Evolutionary conservation across 1,140 invertebrate species (phyloP), one percentile per base, ranked within the genome.

Genomic region (Megathymus violae): DNA sequence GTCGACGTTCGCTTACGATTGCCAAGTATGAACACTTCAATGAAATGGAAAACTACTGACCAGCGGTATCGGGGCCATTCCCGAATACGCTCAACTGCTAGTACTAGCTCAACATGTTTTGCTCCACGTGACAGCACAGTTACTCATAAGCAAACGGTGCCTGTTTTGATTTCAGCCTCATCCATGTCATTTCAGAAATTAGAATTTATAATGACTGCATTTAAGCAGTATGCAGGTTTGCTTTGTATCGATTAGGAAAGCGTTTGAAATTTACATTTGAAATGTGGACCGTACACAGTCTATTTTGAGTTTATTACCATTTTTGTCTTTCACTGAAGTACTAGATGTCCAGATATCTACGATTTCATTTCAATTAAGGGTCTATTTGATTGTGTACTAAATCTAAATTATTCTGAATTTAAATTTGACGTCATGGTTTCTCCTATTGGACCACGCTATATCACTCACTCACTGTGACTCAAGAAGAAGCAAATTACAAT

Each of bases 51-150:
- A 31, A 31, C 27, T 31, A 31, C 27, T 31, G 7, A n/a, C n/a
- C n/a, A n/a, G 27, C 3, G 9, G 1, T 31, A 31, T 7, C 27
- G 27, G 27, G 27, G 27, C 9, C 27, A 31, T 46, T 46, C 17
- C 43, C n/a, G 3, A 41, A 15, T 13, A 14, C 4, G 17, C 7
- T 0, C 2, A 11, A 11, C 11, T 17, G 15, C 41, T 46, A 38
- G 52, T 19, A 31, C 40, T 11, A 11, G 7, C 13, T 40, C 16
- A 14, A 48, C 71, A 71, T 67, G 71, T 71, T 68, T 58, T 6
- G 0, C 3, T 51, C 63, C 72, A 71, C 72, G 72, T 74, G 72
- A 68, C 6, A 40, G 52, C 27, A 48, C 62, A 51, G 71, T 74
- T 71, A 71, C 27, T 48, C 31, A 52, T 63, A 44, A 60, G 58